Evolutionary conservation across 2,888 invertebrate genomes (phyloP).

Genomic region (Orthosia cruda): DNA sequence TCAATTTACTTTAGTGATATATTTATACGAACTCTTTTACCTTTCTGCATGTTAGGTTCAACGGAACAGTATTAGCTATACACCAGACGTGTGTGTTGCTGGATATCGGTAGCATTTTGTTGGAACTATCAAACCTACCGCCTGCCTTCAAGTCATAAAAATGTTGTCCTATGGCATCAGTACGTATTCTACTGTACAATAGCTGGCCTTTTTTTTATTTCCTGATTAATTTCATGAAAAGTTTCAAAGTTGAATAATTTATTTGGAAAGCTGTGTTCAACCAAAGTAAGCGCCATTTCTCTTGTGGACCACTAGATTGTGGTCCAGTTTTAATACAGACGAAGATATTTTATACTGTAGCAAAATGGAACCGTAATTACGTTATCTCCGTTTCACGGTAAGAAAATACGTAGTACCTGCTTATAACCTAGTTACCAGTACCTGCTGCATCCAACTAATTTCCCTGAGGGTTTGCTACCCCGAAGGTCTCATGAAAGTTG

Average conservation of each 20-base stretch:
- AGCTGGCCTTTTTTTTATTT: not conserved
- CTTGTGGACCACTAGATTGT: no score
- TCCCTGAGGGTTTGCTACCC: not conserved
- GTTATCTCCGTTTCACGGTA: not conserved
- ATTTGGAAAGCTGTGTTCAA: no score
- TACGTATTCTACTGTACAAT: no score
- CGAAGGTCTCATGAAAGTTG: not conserved
- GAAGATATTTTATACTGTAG: not conserved
- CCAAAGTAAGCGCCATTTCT: no score
- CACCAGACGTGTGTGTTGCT: no score
- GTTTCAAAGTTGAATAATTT: not conserved
- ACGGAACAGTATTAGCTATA: no score
- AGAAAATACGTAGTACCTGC: not conserved
- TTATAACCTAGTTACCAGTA: not conserved
- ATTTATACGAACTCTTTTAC: not conserved
- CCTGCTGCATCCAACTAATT: constrained; percentile 8
- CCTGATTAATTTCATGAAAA: not conserved
- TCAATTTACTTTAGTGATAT: not conserved
- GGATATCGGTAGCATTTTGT: not conserved
- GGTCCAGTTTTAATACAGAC: not conserved
- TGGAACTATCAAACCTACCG: not conserved
- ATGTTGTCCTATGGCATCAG: not conserved
- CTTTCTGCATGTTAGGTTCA: not conserved
- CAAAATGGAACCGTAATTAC: not conserved
- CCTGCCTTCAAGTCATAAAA: not conserved